Percentiles rank a stretch among this genome's conserved stretches.
Conservation (phyloP, 2,113 vertebrate genomes). For the Corapipo altera region DNA sequence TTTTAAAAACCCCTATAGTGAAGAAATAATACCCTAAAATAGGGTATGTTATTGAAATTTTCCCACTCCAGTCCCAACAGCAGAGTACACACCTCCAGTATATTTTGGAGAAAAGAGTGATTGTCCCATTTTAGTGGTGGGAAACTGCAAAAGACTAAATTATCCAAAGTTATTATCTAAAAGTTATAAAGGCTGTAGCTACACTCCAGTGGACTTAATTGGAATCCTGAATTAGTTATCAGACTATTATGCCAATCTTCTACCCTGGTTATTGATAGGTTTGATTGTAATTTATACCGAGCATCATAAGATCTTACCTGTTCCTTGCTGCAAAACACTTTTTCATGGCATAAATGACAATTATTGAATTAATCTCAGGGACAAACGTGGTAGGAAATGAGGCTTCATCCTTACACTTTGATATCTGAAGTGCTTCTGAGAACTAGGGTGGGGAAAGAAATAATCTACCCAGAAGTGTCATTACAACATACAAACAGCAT, state of each 20-base stretch:
- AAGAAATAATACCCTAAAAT: not conserved
- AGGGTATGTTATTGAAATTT: not conserved
- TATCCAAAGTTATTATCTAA: not conserved
- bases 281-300: not conserved
- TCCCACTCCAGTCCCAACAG: not conserved
- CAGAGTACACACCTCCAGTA: not conserved
- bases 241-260: not conserved
- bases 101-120: not conserved
- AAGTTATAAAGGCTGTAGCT: not conserved
- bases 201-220: not conserved
- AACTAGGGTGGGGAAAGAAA: not conserved
- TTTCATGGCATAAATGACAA: not conserved
- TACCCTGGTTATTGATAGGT: not conserved
- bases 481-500: not conserved
- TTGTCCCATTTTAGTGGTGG: not conserved
- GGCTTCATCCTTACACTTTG: not conserved
- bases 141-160: not conserved
- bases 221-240: not conserved
- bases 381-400: not conserved
- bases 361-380: not conserved
- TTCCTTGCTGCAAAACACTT: not conserved
- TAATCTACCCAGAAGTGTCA: not conserved
- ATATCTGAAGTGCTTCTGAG: not conserved
- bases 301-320: fast-evolving
- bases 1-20: not conserved